phyloP scores from a whole-genome alignment of 1,140 invertebrate genomes.

The Hylyphantes graminicola region DNA sequence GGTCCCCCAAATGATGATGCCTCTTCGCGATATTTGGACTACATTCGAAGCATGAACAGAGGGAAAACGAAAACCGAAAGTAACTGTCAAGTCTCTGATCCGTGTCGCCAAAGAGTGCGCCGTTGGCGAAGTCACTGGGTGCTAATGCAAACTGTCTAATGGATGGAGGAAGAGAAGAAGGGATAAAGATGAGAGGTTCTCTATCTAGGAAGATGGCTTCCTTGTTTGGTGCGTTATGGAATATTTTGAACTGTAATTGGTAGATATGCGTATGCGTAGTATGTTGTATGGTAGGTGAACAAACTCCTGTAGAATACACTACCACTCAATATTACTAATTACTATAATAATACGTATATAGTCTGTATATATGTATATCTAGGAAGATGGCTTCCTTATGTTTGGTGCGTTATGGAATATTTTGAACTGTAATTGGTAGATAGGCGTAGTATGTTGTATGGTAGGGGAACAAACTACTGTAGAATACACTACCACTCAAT shows the following conservation, averaged over 20 bases:
- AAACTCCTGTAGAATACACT: no score
- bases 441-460: no score
- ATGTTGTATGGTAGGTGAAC: no score
- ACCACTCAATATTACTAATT: no score
- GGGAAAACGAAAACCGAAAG: conserved; percentile 31
- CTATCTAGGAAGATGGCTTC: background rate
- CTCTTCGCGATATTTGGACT: conserved; percentile 38
- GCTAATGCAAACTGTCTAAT: conserved; percentile 43
- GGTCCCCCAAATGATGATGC: conserved; percentile 16
- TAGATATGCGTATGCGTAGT: no score
- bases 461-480: no score
- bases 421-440: no score
- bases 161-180: background rate
- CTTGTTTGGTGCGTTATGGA: background rate
- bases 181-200: conserved; percentile 9
- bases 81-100: conserved; percentile 56
- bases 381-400: conserved; percentile 2
- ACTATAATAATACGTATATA: no score
- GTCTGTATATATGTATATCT: no score
- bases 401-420: background rate
- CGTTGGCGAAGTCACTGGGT: conserved; percentile 28
- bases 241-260: no score
- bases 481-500: no score
- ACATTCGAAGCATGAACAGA: conserved; percentile 23
- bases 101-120: conserved; percentile 27